These are phyloP conservation scores for Criorhina ranunculi DNA, from an alignment of 2,888 invertebrate genomes.

Conservation along the genomic window DNA sequence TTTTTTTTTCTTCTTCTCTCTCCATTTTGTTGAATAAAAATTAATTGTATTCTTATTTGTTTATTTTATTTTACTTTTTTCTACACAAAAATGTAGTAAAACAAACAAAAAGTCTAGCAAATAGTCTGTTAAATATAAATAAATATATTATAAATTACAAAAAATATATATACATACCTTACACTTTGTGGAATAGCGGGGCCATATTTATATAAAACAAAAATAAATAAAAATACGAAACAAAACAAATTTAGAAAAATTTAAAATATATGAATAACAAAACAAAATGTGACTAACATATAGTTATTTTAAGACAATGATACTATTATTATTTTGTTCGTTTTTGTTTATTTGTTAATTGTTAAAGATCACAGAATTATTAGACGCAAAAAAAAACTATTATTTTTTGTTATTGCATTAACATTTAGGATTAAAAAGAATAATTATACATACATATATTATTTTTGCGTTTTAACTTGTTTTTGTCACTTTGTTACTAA, in stretches of 20 bases:
- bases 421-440: conserved; percentile 41
- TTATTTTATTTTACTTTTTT: conserved; percentile 49
- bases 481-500: conserved; percentile 73
- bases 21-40: conserved; percentile 52
- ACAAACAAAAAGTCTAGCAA: conserved; percentile 65
- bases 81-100: conserved; percentile 42
- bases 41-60: conserved; percentile 26
- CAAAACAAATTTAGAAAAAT: conserved; percentile 61
- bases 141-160: conserved; percentile 49
- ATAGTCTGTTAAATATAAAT: conserved; percentile 69
- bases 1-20: conserved; percentile 33
- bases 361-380: conserved; percentile 31
- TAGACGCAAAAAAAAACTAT: background rate
- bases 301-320: conserved; percentile 37
- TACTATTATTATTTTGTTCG: conserved; percentile 47
- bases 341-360: conserved; percentile 63
- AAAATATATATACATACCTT: conserved; percentile 71
- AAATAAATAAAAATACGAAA: conserved; percentile 44
- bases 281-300: conserved; percentile 73
- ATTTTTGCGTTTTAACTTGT: conserved; percentile 23
- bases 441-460: conserved; percentile 12
- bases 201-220: conserved; percentile 82
- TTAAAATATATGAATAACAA: conserved; percentile 36
- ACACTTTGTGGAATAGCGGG: conserved; percentile 84
- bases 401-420: conserved; percentile 59